Evolutionary conservation across 2,797 vertebrate genomes (phyloP).

Genomic region (Sebastes elongatus): DNA sequence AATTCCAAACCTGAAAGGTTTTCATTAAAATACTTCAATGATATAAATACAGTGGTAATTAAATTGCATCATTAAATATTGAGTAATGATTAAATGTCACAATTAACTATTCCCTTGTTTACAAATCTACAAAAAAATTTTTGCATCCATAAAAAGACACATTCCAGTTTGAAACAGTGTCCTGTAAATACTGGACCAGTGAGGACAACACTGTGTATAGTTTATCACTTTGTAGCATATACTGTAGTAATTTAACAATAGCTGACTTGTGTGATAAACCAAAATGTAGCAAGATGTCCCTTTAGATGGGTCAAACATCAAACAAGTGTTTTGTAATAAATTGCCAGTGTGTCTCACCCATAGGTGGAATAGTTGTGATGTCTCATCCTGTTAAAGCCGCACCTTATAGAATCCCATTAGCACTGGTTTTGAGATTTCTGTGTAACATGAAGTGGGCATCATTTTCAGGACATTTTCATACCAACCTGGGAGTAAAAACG

Average conservation of each 20-base stretch:
- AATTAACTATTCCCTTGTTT: no score
- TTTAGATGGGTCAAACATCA: no score
- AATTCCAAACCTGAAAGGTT: neutral
- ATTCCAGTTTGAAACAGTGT: no score
- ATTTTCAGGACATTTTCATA: neutral
- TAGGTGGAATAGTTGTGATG: neutral
- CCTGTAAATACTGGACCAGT: neutral
- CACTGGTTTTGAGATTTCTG: neutral
- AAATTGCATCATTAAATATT: neutral
- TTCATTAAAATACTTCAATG: no score
- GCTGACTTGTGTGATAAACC: no score
- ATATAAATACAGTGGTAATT: neutral
- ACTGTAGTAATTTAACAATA: neutral
- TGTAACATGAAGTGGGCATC: neutral
- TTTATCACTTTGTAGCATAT: neutral
- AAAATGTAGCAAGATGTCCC: no score
- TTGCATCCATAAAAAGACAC: no score
- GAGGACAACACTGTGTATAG: neutral
- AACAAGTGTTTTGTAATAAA: neutral
- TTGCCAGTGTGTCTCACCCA: neutral
- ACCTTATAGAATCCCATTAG: neutral
- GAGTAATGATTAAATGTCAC: neutral
- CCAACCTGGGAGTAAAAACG: slow-evolving; percentile 72
- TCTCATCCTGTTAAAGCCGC: neutral
- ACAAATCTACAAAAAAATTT: fast-evolving